Percentiles rank a stretch among this genome's conserved stretches.
Evolutionary conservation across 2,888 invertebrate species (phyloP).

Genomic region (Argyresthia goedartella): DNA sequence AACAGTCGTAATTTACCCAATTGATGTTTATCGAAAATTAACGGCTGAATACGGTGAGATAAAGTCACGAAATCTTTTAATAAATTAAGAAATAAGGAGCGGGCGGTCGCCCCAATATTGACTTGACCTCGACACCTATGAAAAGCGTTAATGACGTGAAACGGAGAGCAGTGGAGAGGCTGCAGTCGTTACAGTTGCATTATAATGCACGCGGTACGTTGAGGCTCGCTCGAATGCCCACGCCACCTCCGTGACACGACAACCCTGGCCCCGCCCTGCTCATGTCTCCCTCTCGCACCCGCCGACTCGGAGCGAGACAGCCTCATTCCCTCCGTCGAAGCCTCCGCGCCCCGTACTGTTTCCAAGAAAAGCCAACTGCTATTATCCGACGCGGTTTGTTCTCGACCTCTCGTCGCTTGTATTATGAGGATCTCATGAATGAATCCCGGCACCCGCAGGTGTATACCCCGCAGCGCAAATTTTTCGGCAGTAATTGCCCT

Average conservation of each 20-base stretch:
- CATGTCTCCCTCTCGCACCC: conserved; percentile 17
- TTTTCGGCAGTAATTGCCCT: conserved; percentile 44
- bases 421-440: conserved; percentile 56
- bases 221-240: conserved; percentile 32
- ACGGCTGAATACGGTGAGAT: conserved; percentile 13
- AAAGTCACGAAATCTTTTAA: not conserved
- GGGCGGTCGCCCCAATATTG: not conserved
- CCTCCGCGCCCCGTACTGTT: conserved; percentile 27
- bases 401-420: conserved; percentile 47
- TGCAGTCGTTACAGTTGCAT: conserved; percentile 37
- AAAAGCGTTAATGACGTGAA: conserved; percentile 34
- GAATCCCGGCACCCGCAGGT: conserved; percentile 58
- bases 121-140: conserved; percentile 15
- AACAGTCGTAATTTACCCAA: conserved; percentile 14
- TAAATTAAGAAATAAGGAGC: not conserved
- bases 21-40: conserved; percentile 11
- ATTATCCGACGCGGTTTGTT: conserved; percentile 61
- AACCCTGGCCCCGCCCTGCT: conserved; percentile 44
- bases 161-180: conserved; percentile 36
- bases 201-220: conserved; percentile 17
- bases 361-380: conserved; percentile 67
- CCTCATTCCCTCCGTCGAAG: conserved; percentile 37
- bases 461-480: conserved; percentile 48
- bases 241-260: conserved; percentile 52
- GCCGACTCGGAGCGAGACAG: conserved; percentile 39